Base-by-base conservation (phyloP, 2,797 vertebrate genomes). In the Rhinoraja longicauda region DNA sequence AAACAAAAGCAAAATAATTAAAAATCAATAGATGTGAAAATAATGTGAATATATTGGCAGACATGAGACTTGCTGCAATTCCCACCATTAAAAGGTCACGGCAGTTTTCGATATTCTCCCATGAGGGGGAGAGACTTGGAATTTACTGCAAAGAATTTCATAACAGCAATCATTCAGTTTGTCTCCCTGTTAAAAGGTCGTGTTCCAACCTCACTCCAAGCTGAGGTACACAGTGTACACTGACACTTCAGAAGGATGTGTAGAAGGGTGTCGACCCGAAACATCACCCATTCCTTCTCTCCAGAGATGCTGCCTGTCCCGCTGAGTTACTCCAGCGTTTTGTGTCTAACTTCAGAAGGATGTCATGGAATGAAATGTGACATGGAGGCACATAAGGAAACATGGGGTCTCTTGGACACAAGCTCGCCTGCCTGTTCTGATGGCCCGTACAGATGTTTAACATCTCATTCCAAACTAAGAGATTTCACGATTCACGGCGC, bases 21-120 rank as follows among this genome's bases (percentile, higher is more conserved):
- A 88, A 67, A 67, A 88, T 88, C 84, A 88, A 88, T 88, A 67
- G 59, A 88, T 64, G 84, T 36, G 59, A 67, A 88, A 67, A 36
- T 88, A 88, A 64, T 88, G 32, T 88, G n/a, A 67, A 88, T 88
- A 88, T 67, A 88, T 36, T 67, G 84, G 84, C 84, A 88, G 84
- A 17, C n/a, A 9, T 9, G 17, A 64, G n/a, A 62, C 59, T n/a
- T 36, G n/a, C 59, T 88, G 29, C 59, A 67, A 62, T 36, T 67
- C 15, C 21, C 59, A 88, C 67, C 84, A 88, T 88, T 67, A 88
- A 88, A 88, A 88, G 84, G 84, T 64, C 62, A 67, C 7, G 2
- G 59, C 36, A 32, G 32, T 13, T 88, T 67, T 67, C 21, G 36
- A 21, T 88, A 88, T 32, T 62, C 29, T 62, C 59, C 57, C 0